Conservation (phyloP, 1,140 invertebrate genomes). For the Schlechtendalia chinensis region DNA sequence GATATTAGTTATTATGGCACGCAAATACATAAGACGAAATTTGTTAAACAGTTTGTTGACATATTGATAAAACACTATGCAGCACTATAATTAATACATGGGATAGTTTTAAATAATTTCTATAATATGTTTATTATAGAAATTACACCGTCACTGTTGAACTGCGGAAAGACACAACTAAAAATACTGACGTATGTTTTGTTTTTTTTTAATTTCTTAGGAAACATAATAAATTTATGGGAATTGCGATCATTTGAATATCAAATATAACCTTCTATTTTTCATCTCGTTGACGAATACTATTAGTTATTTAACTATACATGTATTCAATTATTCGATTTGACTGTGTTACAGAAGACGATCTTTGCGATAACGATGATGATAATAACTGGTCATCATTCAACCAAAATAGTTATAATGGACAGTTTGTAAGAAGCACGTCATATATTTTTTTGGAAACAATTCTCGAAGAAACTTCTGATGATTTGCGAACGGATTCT, state of each 20-base stretch:
- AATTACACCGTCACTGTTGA: neutral
- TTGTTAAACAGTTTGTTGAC: slow-evolving; percentile 18
- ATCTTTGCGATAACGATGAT: slow-evolving; percentile 24
- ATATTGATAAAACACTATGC: slow-evolving; percentile 16
- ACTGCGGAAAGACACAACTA: neutral
- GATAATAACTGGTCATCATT: slow-evolving; percentile 45
- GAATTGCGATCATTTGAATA: neutral
- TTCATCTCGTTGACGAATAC: too few relatives aligned
- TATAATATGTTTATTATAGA: too few relatives aligned
- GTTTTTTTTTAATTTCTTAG: neutral
- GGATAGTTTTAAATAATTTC: slow-evolving; percentile 8
- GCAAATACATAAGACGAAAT: neutral
- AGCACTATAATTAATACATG: neutral
- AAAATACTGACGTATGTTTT: neutral
- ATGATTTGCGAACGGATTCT: slow-evolving; percentile 71
- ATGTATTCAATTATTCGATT: neutral
- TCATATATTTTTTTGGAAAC: slow-evolving; percentile 68
- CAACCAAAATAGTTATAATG: slow-evolving; percentile 26
- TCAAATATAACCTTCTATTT: neutral
- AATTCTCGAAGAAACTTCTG: slow-evolving; percentile 74
- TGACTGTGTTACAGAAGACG: slow-evolving; percentile 19
- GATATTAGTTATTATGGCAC: neutral
- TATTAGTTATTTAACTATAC: neutral
- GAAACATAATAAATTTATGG: neutral
- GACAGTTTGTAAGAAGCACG: slow-evolving; percentile 55